phyloP scores from a whole-genome alignment of 2,797 vertebrate species.

The Fundulus diaphanus region DNA sequence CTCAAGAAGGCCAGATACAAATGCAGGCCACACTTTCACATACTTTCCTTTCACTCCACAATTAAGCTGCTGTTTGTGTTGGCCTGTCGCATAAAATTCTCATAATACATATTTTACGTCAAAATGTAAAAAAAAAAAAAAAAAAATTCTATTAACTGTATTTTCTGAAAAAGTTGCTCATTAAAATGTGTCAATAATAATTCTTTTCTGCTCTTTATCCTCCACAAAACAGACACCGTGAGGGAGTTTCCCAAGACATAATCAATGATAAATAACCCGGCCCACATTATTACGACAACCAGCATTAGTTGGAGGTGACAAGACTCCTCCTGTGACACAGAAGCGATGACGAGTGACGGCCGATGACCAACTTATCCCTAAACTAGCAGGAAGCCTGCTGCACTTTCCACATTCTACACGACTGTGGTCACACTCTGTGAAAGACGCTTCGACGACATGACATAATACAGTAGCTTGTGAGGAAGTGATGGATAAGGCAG shows the following conservation, averaged over 20 bases:
- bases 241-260: neutral
- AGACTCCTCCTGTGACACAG: conserved; percentile 4
- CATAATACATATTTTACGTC: neutral
- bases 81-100: neutral
- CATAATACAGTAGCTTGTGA: conserved; percentile 62
- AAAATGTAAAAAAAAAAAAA: neutral
- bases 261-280: neutral
- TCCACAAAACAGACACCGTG: neutral
- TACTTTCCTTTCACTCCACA: neutral
- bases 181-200: neutral
- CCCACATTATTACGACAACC: conserved; percentile 1
- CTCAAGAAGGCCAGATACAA: too few relatives aligned
- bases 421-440: conserved; percentile 5
- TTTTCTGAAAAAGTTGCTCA: neutral
- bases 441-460: conserved; percentile 43
- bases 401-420: neutral
- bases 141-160: too few relatives aligned
- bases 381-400: neutral
- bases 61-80: neutral
- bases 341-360: neutral
- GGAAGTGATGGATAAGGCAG: conserved; percentile 67
- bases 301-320: conserved; percentile 1
- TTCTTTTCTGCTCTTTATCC: neutral
- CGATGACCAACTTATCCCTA: neutral
- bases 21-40: neutral